A percentile compares a stretch with the other conserved stretches of the same genome.
Conservation (phyloP, 2,888 invertebrate genomes). For the Amblyjoppa fuscipennis region DNA sequence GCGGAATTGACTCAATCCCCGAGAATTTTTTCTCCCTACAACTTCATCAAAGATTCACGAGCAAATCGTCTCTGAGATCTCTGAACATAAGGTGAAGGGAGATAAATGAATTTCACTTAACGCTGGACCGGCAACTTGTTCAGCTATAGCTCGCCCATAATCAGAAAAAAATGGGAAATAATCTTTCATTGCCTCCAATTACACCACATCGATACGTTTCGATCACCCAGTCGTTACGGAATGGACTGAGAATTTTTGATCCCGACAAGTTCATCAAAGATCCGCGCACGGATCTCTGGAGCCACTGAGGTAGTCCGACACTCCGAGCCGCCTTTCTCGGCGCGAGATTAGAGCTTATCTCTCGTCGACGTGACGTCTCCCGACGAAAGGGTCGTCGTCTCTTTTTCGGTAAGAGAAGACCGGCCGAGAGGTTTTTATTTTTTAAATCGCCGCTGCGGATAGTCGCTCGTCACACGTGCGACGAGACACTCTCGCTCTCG, state of each 20-base stretch:
- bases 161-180: background rate
- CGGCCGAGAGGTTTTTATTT: background rate
- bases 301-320: conserved; percentile 75
- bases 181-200: background rate
- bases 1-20: no score
- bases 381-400: conserved; percentile 64
- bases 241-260: no score
- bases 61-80: no score
- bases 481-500: conserved; percentile 21
- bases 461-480: conserved; percentile 23
- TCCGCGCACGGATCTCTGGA: conserved; percentile 8
- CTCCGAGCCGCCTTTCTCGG: conserved; percentile 62
- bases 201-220: background rate
- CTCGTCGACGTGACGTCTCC: conserved; percentile 59
- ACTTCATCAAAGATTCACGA: no score
- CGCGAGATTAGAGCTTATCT: conserved; percentile 73
- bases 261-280: background rate
- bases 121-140: background rate
- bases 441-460: conserved; percentile 35
- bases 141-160: background rate
- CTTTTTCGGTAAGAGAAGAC: conserved; percentile 40
- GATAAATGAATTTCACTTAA: conserved; percentile 50
- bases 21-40: no score
- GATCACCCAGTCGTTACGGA: background rate
- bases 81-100: background rate